Percentiles rank a stretch among this genome's conserved stretches.
Conservation (phyloP, 2,113 vertebrate genomes). For the Circaetus cinerascens region DNA sequence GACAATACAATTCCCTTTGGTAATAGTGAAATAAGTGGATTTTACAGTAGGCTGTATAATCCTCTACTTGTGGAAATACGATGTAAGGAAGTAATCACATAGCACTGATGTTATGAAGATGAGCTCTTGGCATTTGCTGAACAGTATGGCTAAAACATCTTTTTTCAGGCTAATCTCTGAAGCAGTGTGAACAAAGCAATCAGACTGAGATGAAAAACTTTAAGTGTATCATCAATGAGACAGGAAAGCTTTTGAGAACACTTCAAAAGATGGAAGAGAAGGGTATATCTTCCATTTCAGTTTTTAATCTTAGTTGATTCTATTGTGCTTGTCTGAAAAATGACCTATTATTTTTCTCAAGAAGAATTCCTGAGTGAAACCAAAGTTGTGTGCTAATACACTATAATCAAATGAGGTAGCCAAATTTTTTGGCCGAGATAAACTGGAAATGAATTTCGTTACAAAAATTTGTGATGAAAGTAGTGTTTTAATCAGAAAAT, state of each 20-base stretch:
- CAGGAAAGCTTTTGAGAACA: constrained; percentile 12
- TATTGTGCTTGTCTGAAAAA: neutral
- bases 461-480: neutral
- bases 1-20: neutral
- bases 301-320: constrained; percentile 14
- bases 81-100: neutral
- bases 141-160: neutral
- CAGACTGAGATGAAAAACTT: constrained; percentile 31
- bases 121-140: constrained; percentile 38
- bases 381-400: neutral
- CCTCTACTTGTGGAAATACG: neutral
- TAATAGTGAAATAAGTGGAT: constrained; percentile 16
- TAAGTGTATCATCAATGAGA: constrained; percentile 32
- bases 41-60: constrained; percentile 26
- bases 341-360: neutral
- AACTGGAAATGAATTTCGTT: neutral
- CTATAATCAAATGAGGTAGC: neutral
- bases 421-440: neutral
- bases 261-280: constrained; percentile 33
- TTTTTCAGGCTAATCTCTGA: neutral
- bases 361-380: neutral
- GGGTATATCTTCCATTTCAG: neutral
- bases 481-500: neutral
- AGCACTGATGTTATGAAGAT: neutral
- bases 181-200: constrained; percentile 26